A percentile compares a stretch with the other conserved stretches of the same genome.
These are phyloP conservation scores for Ophthalmolycus amberensis DNA, from an alignment of 2,113 vertebrate species.

Conservation along the genomic window DNA sequence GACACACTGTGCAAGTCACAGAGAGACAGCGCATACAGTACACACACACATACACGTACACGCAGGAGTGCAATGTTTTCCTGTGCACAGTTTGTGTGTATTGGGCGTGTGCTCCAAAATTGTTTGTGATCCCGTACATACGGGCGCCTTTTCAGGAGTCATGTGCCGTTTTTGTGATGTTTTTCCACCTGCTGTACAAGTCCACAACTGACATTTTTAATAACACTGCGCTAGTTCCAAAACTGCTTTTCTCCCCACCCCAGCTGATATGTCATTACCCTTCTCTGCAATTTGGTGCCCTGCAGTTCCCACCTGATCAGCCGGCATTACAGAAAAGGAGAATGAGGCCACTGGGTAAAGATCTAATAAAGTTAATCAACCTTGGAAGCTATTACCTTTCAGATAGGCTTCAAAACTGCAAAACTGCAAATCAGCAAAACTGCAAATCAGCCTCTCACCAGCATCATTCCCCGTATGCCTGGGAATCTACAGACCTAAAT, in stretches of 20 bases:
- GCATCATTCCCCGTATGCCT: conserved; percentile 4
- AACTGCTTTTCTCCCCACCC: conserved; percentile 5
- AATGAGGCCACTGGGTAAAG: conserved; percentile 63
- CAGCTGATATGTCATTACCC: conserved; percentile 39
- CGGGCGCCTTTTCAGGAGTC: conserved; percentile 40
- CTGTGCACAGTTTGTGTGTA: conserved; percentile 4
- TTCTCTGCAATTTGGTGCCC: conserved; percentile 47
- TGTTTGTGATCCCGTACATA: conserved; percentile 35
- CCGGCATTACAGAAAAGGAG: conserved; percentile 22
- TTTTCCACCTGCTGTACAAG: conserved; percentile 3
- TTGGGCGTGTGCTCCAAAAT: conserved; percentile 17
- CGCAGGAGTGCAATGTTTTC: conserved; percentile 27
- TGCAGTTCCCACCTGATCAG: conserved; percentile 61
- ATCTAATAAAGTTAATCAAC: conserved; percentile 65
- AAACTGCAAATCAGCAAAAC: conserved; percentile 37
- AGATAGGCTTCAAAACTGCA: conserved; percentile 43
- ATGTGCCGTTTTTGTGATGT: neutral
- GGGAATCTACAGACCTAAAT: conserved; percentile 21
- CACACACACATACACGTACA: conserved; percentile 52
- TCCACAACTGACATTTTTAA: conserved; percentile 44
- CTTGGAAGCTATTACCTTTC: conserved; percentile 48
- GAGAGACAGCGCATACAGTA: conserved; percentile 61
- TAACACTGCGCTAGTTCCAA: conserved; percentile 36
- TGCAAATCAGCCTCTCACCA: conserved; percentile 18
- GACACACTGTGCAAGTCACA: conserved; percentile 71